Evolutionary conservation across 1,140 invertebrate species (phyloP), one percentile per base, ranked within the genome.

Genomic region (Drosophila repleta): DNA sequence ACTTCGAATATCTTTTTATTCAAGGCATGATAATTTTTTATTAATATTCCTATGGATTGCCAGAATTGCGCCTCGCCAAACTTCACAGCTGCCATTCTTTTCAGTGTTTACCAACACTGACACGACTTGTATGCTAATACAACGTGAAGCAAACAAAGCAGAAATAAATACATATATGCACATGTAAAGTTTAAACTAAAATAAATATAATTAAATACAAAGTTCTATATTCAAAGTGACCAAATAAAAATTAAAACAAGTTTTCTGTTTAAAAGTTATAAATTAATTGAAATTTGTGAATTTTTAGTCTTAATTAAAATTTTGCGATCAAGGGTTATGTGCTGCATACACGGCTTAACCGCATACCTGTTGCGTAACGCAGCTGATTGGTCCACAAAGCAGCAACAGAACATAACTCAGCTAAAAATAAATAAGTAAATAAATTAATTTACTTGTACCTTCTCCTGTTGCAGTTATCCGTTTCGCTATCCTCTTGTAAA

Each of bases 1-100:
- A 90, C 84, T 2, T 70, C 83, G 32, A 90, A 91, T 73, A 91
- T 83, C 52, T 90, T 89, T 65, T 78, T 91, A 76, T 91, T 91
- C 18, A 91, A 24, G 2, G 90, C 78, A 58, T 91, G 87, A 18
- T 87, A 91, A 52, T 91, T 91, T 61, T 66, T 75, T 20, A 91
- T 75, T 57, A 91, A 77, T 57, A 91, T 81, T 15, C 35, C 53
- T 45, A 91, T 79, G 10, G 71, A 76, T 15, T 64, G 66, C 90
- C 87, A 91, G 55, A 90, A 89, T 26, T 89, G 79, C 21, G 49
- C n/a, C 70, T 88, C 76, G n/a, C 52, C 37, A 37, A 84, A 37
- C 17, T 20, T 48, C 32, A 39, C 35, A 62, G 24, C 17, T 60
- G 75, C 26, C 79, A 83, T 83, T 55, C n/a, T 46, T 75, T 61